Evolutionary conservation across 2,888 invertebrate species (phyloP).

Genomic region (Melipona beecheii): DNA sequence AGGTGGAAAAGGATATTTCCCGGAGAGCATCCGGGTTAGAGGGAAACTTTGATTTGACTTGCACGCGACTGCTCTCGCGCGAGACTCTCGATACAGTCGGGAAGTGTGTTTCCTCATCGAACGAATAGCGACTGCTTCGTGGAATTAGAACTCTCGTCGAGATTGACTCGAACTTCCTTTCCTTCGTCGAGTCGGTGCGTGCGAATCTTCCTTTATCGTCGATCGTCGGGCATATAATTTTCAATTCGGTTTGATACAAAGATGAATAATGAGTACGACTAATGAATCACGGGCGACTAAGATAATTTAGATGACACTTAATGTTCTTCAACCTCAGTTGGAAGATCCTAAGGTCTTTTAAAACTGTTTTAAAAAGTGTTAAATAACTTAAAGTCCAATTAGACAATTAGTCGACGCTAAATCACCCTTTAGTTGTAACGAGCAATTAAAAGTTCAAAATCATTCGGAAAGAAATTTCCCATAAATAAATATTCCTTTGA

Average conservation of each 20-base stretch:
- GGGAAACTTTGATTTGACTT: conserved; percentile 66
- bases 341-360: too few species aligned
- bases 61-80: conserved; percentile 61
- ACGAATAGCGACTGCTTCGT: conserved; percentile 14
- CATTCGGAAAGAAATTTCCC: background rate
- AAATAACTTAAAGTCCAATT: too few species aligned
- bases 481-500: too few species aligned
- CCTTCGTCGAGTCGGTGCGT: background rate
- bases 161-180: conserved; percentile 6
- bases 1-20: conserved; percentile 63
- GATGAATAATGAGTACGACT: too few species aligned
- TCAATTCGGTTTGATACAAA: background rate
- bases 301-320: too few species aligned
- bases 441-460: too few species aligned
- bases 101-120: conserved; percentile 33
- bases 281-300: too few species aligned
- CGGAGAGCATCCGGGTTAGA: conserved; percentile 42
- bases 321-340: too few species aligned
- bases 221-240: background rate
- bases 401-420: too few species aligned
- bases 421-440: too few species aligned
- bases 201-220: background rate
- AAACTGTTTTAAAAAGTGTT: too few species aligned
- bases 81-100: conserved; percentile 32
- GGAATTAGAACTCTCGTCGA: conserved; percentile 46